phyloP scores from a whole-genome alignment of 2,113 vertebrate species.

The Cyanistes caeruleus region DNA sequence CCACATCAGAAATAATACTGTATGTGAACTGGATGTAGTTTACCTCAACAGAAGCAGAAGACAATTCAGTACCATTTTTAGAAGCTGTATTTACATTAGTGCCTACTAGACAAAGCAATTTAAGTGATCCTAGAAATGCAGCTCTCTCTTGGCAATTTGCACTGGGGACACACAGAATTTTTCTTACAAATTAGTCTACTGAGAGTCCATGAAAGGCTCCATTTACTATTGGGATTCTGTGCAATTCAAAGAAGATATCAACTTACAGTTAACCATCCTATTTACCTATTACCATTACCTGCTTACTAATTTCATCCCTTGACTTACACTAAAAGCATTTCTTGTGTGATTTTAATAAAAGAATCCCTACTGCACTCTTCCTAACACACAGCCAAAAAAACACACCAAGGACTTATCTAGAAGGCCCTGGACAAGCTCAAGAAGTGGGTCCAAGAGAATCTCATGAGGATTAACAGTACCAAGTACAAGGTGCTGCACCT shows the following conservation, averaged over 20 bases:
- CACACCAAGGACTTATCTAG: neutral
- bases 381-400: neutral
- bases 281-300: neutral
- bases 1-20: neutral
- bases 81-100: neutral
- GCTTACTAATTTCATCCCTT: neutral
- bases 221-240: neutral
- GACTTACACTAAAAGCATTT: neutral
- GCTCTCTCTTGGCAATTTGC: neutral
- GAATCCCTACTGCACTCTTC: neutral
- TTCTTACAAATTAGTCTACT: neutral
- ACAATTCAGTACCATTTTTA: neutral
- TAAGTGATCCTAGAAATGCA: neutral
- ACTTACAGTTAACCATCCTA: neutral
- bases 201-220: neutral
- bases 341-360: neutral
- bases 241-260: neutral
- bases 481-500: neutral
- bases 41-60: neutral
- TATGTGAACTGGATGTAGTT: neutral
- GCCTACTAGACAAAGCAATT: neutral
- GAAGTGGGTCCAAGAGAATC: neutral
- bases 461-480: neutral
- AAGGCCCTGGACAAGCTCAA: neutral
- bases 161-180: neutral